These are phyloP conservation scores for Neelides folsomi DNA, from an alignment of 2,888 invertebrate species.

Conservation along the genomic window DNA sequence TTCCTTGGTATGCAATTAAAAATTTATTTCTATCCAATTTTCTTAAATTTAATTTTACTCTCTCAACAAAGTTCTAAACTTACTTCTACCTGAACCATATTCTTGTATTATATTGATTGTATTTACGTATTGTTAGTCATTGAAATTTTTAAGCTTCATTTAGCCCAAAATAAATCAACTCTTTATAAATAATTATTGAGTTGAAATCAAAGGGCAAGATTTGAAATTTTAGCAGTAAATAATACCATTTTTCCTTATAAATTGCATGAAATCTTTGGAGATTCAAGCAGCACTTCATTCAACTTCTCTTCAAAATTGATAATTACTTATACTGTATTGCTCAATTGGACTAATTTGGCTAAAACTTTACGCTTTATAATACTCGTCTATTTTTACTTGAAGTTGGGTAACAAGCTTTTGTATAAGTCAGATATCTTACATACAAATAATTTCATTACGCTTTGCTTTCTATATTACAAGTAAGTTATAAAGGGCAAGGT, in stretches of 20 bases:
- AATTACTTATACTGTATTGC: neutral
- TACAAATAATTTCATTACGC: no score
- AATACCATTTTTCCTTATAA: neutral
- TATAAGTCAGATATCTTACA: no score
- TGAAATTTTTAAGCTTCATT: neutral
- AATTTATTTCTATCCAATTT: neutral
- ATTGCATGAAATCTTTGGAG: neutral
- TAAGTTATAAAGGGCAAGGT: no score
- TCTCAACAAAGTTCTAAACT: neutral
- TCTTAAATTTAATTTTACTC: neutral
- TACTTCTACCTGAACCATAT: neutral
- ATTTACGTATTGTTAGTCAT: neutral
- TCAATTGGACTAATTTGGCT: no score
- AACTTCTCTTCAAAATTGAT: neutral
- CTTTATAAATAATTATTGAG: no score
- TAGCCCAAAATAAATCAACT: no score
- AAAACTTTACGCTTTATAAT: no score
- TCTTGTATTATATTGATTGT: neutral
- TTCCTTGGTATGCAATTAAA: constrained; percentile 45
- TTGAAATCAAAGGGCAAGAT: no score
- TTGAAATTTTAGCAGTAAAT: no score
- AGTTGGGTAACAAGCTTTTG: no score
- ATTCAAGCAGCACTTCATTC: neutral
- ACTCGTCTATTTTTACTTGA: no score
- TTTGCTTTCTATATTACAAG: no score